Evolutionary conservation across 2,797 vertebrate species (phyloP).

Genomic region (Selene dorsalis): DNA sequence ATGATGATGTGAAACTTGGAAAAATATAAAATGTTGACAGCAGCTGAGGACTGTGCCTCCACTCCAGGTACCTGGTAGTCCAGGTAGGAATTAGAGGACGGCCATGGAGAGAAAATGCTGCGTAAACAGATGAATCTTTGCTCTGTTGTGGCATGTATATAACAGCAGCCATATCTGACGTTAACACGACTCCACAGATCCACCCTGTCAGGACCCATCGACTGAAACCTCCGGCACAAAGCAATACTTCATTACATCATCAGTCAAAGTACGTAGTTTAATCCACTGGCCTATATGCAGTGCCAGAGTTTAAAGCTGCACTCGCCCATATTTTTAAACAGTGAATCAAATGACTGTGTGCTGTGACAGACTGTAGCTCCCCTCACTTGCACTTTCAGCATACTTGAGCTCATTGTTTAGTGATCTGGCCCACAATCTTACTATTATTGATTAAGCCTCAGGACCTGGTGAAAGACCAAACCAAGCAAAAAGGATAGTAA

Average conservation of each 20-base stretch:
- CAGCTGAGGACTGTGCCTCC: not conserved
- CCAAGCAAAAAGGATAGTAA: too few relatives aligned
- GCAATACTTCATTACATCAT: slow-evolving; percentile 23
- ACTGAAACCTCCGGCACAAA: slow-evolving; percentile 28
- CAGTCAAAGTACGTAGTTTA: not conserved
- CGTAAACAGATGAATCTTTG: slow-evolving; percentile 26
- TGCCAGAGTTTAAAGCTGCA: slow-evolving; percentile 31
- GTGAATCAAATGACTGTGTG: slow-evolving; percentile 7
- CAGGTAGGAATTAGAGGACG: slow-evolving; percentile 8
- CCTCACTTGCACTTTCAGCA: slow-evolving; percentile 17
- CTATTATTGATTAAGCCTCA: not conserved
- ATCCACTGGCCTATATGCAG: slow-evolving; percentile 12
- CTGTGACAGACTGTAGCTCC: slow-evolving; percentile 32
- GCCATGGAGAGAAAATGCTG: slow-evolving; percentile 32
- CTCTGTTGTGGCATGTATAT: slow-evolving; percentile 49
- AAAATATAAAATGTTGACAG: not conserved
- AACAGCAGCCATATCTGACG: slow-evolving; percentile 33
- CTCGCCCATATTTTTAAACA: not conserved
- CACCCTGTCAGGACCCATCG: slow-evolving; percentile 40
- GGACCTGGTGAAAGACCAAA: too few relatives aligned
- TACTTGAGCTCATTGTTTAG: not conserved
- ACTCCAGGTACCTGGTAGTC: not conserved
- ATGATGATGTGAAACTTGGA: slow-evolving; percentile 29
- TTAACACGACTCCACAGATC: slow-evolving; percentile 41
- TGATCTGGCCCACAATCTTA: not conserved